Evolutionary conservation across 2,797 vertebrate species (phyloP), one percentile per base, ranked within the genome.

Genomic region (Tenualosa ilisha): DNA sequence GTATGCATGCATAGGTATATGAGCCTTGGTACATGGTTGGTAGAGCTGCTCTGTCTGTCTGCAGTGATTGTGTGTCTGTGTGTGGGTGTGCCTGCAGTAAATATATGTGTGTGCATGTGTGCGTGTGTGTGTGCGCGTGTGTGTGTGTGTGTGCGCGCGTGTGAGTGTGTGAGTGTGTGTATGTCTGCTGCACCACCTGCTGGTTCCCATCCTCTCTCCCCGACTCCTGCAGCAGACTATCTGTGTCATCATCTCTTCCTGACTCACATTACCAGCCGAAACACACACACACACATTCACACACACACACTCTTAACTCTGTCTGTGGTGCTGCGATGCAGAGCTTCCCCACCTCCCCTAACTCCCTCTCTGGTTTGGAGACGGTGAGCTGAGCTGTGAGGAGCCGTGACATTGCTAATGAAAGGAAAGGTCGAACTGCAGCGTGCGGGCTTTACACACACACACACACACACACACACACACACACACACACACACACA

Each of bases 401-500:
- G 54, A 20, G 54, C 54, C 3, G 17, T 56, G 54, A 56, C 54
- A 56, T 56, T 56, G 54, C 20, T 56, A 56, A 20, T 56, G 54
- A 56, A 56, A 20, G 17, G 5, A 56, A 22, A 56, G 54, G 54
- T 56, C 54, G 54, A 56, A 56, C 54, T 22, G 17, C 54, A 56
- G 54, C 17, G 13, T 40, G 68, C 26, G 31, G 26, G 63, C 24
- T 8, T 1, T 26, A 31, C 65, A 37, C 65, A 72, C 26, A 31
- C 31, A 31, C 63, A 65, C 63, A 65, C 63, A 65, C 63, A 65
- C 63, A 31, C 65, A 31, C 65, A 31, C 65, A 31, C 65, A 31
- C 65, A 31, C 65, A 72, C 65, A 72, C 65, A 72, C 65, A 82
- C 59, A 79, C 83, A 84, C 84, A 72, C 43, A 49, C 83, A 83